These are phyloP conservation scores for Latrodectus hesperus DNA, from an alignment of 2,888 invertebrate species.

Conservation along the genomic window DNA sequence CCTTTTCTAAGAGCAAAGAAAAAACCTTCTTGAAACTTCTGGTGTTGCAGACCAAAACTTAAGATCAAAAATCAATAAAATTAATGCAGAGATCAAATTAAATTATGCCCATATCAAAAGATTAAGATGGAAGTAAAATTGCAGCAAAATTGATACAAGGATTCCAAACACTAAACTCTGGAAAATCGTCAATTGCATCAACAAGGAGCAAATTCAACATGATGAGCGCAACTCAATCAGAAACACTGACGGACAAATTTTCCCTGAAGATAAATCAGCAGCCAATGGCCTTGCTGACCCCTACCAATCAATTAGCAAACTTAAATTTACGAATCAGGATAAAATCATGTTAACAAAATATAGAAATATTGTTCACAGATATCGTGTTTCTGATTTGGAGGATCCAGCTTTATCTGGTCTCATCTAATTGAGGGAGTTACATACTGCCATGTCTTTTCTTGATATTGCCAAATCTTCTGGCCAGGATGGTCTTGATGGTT, in stretches of 20 bases:
- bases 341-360: not conserved
- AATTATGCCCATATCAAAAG: no score
- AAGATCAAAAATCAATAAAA: no score
- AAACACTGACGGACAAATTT: not conserved
- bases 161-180: no score
- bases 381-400: not conserved
- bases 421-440: not conserved
- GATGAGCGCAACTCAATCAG: not conserved
- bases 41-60: no score
- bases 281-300: not conserved
- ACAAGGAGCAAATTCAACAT: no score
- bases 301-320: not conserved
- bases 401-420: not conserved
- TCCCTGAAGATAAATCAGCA: not conserved
- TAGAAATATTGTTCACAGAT: conserved; percentile 17
- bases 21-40: no score
- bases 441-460: not conserved
- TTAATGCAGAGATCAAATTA: no score
- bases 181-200: no score
- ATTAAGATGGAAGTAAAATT: no score
- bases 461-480: not conserved
- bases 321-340: not conserved
- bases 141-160: no score
- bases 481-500: not conserved
- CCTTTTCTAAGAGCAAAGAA: no score